Conservation (phyloP, 2,113 vertebrate genomes). For the Columba janthina region DNA sequence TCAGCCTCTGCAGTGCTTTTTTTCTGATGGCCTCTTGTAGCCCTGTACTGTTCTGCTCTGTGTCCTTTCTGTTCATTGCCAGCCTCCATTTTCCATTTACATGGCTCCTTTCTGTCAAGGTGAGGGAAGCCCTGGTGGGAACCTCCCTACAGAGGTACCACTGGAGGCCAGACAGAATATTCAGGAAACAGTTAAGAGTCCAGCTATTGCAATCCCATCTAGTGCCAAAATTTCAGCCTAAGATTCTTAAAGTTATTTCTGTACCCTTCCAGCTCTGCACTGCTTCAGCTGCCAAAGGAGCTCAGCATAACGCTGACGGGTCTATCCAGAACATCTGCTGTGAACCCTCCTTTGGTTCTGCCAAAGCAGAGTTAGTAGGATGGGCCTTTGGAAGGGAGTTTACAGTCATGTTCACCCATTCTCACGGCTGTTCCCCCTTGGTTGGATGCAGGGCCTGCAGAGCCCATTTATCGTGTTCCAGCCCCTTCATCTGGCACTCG, state of each 20-base stretch:
- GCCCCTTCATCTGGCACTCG: slow-evolving; percentile 38
- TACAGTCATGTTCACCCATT: not conserved
- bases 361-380: not conserved
- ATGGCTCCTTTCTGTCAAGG: not conserved
- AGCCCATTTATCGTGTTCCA: slow-evolving; percentile 49
- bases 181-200: not conserved
- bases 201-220: not conserved
- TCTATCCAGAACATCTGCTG: slow-evolving; percentile 37
- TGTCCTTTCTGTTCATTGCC: not conserved
- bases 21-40: not conserved
- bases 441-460: not conserved
- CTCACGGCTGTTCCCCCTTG: not conserved
- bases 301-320: not conserved
- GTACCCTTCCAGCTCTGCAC: not conserved
- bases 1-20: not conserved
- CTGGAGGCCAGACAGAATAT: not conserved
- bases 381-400: not conserved
- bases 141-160: not conserved
- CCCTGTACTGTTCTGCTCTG: not conserved
- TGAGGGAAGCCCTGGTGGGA: not conserved
- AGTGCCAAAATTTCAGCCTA: not conserved
- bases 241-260: slow-evolving; percentile 18
- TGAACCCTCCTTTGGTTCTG: not conserved
- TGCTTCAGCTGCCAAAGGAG: not conserved
- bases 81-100: not conserved